Evolutionary conservation across 1,140 invertebrate species (phyloP).

Genomic region (Drosophila orosa): DNA sequence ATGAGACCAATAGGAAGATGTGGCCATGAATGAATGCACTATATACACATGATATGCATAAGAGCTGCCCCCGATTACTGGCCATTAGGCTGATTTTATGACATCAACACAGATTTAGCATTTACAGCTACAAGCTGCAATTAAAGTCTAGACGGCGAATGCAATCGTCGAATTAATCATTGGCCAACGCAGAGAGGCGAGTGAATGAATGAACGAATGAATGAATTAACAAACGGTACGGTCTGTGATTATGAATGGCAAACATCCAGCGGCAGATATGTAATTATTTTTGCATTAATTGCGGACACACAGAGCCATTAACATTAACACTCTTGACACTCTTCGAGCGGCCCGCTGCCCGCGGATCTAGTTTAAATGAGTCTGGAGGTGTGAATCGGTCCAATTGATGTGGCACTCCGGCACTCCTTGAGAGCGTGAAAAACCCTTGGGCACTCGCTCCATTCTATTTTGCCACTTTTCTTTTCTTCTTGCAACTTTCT

Average conservation of each 20-base stretch:
- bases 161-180: conserved; percentile 42
- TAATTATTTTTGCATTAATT: conserved; percentile 57
- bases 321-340: conserved; percentile 49
- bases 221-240: conserved; percentile 31
- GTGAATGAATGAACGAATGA: conserved; percentile 39
- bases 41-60: background rate
- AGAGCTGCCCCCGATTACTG: conserved; percentile 1
- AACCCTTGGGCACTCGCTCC: conserved; percentile 1
- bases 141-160: conserved; percentile 44
- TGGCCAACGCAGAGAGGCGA: conserved; percentile 22
- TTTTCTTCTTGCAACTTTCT: conserved; percentile 35
- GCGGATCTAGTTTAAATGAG: conserved; percentile 30
- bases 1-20: conserved; percentile 7
- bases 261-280: conserved; percentile 44
- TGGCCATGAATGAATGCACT: background rate
- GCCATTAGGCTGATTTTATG: conserved; percentile 26
- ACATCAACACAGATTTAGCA: conserved; percentile 32
- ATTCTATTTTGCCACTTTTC: conserved; percentile 40
- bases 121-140: conserved; percentile 43
- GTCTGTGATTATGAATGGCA: conserved; percentile 55
- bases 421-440: conserved; percentile 25
- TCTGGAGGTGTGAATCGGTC: conserved; percentile 30
- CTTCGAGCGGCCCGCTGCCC: conserved; percentile 9
- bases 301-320: conserved; percentile 36
- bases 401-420: conserved; percentile 8